Base-by-base conservation (phyloP, 2,888 invertebrate species). In the Amphipyra tragopoginis region DNA sequence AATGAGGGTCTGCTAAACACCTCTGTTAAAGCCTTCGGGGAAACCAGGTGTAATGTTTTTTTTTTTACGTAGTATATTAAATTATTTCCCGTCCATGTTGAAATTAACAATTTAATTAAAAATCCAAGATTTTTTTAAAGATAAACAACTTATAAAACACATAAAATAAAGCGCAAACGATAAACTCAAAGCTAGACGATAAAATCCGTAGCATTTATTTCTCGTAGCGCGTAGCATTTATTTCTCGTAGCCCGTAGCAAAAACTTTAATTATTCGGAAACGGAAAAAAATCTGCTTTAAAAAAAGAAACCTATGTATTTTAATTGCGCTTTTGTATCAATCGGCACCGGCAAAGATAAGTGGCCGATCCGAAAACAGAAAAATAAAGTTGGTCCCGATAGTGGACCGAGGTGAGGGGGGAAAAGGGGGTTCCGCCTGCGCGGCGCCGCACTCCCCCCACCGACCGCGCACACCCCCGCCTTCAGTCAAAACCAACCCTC, bases 331-430 rank as follows among this genome's bases (percentile, higher is more conserved):
- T 85, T 83, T 83, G 77, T 81, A 85, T 72, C 78, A 76, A 77
- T 80, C 69, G 74, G 74, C 75, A 80, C 70, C 80, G 74, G 79
- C 75, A 65, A 72, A 86, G 86, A 87, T 85, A 87, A 86, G 86
- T 86, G 83, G 85, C 71, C 80, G 85, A 87, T 85, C 81, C 75
- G 71, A 86, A 87, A 86, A 85, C 84, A 85, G 84, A 87, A 88
- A 88, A 90, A 89, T 86, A 86, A 83, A 86, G 79, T 85, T 79
- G 67, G 75, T 74, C 75, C 72, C 79, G 77, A 84, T 85, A 80
- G 81, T 79, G 76, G 79, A 71, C 77, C 66, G 68, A 71, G 65
- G 69, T 72, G 64, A 47, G 49, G 54, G 43, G 61, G 51, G 45
- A 21, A 38, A 52, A 34, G 40, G 58, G 60, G 65, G 65, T 60